Conservation (phyloP, 2,888 invertebrate genomes). For the Limnephilus marmoratus region DNA sequence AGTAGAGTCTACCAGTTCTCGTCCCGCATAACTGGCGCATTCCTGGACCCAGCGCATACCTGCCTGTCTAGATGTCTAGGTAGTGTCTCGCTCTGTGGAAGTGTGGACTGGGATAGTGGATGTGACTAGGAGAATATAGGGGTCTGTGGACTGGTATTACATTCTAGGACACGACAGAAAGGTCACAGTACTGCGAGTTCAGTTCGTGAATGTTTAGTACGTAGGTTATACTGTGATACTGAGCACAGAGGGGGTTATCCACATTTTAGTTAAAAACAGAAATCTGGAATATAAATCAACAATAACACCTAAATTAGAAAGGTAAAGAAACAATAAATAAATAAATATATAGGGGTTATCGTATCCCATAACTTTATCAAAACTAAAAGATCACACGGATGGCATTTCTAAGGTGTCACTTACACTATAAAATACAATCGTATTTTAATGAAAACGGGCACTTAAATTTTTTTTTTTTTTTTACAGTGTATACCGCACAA, state of each 20-base stretch:
- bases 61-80: background rate
- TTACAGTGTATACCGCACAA: no score
- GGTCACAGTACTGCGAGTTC: background rate
- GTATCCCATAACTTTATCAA: no score
- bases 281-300: background rate
- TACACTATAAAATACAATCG: no score
- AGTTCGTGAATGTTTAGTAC: background rate
- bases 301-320: no score
- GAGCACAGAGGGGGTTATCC: background rate
- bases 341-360: no score
- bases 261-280: background rate
- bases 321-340: no score
- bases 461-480: no score
- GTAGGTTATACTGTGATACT: background rate
- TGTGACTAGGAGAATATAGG: background rate
- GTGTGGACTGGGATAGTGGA: background rate
- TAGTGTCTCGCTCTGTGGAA: background rate
- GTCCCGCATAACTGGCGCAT: conserved; percentile 2
- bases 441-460: no score
- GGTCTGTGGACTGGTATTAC: conserved; percentile 2
- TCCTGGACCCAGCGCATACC: background rate
- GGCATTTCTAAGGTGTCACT: no score
- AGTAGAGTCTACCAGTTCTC: background rate
- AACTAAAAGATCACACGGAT: no score
- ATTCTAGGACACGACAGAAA: background rate